Conservation (phyloP, 2,888 invertebrate genomes). For the Oscheius onirici region DNA sequence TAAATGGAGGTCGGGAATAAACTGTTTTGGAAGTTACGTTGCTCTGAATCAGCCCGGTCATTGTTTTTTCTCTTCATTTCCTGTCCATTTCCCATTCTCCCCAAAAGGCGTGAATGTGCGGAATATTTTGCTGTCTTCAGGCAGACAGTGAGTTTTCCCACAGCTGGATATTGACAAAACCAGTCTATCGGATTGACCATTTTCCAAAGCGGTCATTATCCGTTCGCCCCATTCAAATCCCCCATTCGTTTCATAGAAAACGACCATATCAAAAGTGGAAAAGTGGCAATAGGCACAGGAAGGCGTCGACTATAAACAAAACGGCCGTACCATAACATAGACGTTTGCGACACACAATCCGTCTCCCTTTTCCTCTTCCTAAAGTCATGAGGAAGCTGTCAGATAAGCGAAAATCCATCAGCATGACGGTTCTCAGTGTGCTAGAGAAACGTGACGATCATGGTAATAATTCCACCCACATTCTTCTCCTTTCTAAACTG, state of each 20-base stretch:
- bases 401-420: slow-evolving; percentile 26
- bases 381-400: slow-evolving; percentile 23
- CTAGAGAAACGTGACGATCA: not conserved
- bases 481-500: no score
- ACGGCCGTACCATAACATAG: slow-evolving; percentile 15
- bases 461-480: not conserved
- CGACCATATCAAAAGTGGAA: not conserved
- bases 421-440: slow-evolving; percentile 21
- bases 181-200: not conserved
- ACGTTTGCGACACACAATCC: not conserved
- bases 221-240: not conserved
- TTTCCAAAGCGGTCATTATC: not conserved
- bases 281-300: not conserved
- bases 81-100: not conserved
- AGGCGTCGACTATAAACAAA: slow-evolving; percentile 8
- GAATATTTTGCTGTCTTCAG: not conserved
- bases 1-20: no score
- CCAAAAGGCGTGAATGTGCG: not conserved
- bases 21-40: not conserved
- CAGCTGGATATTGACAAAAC: no score
- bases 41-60: not conserved
- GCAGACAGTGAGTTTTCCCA: not conserved
- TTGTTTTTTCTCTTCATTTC: not conserved
- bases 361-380: not conserved
- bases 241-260: not conserved